Percentiles rank a stretch among this genome's conserved stretches.
Conservation (phyloP, 1,140 invertebrate genomes). For the Drosophila hydei region DNA sequence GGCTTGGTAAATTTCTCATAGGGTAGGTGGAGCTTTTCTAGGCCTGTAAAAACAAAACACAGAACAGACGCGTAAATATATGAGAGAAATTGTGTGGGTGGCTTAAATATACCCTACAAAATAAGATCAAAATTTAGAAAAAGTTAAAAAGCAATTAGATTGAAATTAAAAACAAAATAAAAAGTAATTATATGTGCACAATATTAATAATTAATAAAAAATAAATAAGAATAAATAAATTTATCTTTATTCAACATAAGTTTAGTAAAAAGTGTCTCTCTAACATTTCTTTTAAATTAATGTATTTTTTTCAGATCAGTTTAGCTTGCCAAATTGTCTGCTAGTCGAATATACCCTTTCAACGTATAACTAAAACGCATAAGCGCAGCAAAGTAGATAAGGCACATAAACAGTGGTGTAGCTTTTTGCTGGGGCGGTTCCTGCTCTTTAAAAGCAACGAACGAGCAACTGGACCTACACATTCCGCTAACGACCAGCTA, state of each 20-base stretch:
- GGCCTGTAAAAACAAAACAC: slow-evolving; percentile 4
- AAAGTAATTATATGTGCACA: no score
- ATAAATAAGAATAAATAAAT: no score
- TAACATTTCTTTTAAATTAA: no score
- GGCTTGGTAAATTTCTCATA: slow-evolving; percentile 9
- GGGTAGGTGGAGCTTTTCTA: slow-evolving; percentile 1
- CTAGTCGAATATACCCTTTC: neutral
- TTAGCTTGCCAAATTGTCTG: neutral
- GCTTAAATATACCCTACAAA: neutral
- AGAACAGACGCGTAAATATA: neutral
- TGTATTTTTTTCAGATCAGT: no score
- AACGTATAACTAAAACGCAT: slow-evolving; percentile 9
- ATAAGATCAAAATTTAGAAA: neutral
- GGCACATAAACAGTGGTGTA: slow-evolving; percentile 36
- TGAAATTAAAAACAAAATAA: no score
- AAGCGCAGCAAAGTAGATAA: slow-evolving; percentile 46
- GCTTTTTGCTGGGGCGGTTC: neutral
- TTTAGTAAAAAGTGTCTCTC: no score
- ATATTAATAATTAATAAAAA: no score
- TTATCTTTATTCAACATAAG: no score
- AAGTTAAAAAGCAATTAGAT: no score
- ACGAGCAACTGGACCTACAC: slow-evolving; percentile 10
- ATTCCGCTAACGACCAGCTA: slow-evolving; percentile 2
- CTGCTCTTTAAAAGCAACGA: slow-evolving; percentile 45
- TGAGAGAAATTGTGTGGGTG: no score